These are phyloP conservation scores for Philhelius pedissequus DNA, from an alignment of 2,888 invertebrate species.

Conservation along the genomic window DNA sequence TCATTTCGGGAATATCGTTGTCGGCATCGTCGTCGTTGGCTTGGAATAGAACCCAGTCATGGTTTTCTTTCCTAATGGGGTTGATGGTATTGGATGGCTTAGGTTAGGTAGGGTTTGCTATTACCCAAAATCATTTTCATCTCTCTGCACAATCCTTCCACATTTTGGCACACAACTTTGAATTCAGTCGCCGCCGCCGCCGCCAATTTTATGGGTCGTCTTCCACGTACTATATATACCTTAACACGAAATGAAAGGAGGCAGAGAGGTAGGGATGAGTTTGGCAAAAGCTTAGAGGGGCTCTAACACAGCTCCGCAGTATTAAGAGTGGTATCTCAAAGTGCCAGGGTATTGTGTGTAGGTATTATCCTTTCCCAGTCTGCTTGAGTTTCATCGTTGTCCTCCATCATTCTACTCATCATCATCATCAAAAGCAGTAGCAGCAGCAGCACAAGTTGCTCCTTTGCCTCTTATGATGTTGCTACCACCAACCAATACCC, in stretches of 20 bases:
- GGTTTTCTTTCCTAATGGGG: conserved; percentile 26
- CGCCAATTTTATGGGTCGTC: conserved; percentile 66
- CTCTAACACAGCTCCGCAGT: conserved; percentile 16
- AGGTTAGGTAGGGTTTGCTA: conserved; percentile 17
- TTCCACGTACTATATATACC: conserved; percentile 12
- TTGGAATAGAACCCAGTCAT: conserved; percentile 50
- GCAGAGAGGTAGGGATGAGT: not conserved
- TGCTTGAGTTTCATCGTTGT: conserved; percentile 46
- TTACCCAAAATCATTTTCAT: conserved; percentile 63
- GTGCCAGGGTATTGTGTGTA: conserved; percentile 58
- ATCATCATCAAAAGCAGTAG: no score
- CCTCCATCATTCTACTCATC: conserved; percentile 62
- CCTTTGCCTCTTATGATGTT: conserved; percentile 11
- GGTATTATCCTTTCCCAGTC: conserved; percentile 61
- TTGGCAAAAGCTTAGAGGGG: conserved; percentile 32
- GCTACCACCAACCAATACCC: not conserved
- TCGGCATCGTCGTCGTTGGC: not conserved
- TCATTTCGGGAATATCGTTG: conserved; percentile 53
- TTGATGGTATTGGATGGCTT: not conserved
- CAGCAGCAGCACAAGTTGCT: conserved; percentile 57
- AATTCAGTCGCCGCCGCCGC: conserved; percentile 59
- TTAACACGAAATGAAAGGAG: not conserved
- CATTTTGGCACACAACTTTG: conserved; percentile 35
- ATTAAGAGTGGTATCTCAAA: conserved; percentile 52
- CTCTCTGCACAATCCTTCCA: conserved; percentile 58